Evolutionary conservation across 35 echinoderm and acorn worm species (phyloP).

Genomic region (Lytechinus pictus): DNA sequence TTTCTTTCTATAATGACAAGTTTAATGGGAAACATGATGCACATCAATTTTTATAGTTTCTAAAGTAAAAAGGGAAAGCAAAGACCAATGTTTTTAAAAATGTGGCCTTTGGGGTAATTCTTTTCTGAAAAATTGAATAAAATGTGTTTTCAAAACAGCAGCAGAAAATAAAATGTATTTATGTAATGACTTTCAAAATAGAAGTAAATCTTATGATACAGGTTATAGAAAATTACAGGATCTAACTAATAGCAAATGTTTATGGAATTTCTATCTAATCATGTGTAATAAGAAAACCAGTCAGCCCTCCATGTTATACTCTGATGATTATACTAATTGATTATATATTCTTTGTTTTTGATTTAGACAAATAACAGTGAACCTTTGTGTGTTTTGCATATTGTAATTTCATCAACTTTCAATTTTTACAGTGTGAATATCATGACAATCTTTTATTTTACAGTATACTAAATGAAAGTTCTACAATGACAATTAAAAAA

Average conservation of each 20-base stretch:
- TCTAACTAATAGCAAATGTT: neutral
- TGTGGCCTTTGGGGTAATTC: neutral
- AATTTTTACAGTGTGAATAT: too few species aligned
- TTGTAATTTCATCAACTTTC: too few species aligned
- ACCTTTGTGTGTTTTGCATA: too few species aligned
- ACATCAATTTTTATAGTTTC: neutral
- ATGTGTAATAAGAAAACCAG: neutral
- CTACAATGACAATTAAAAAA: neutral
- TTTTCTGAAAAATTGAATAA: neutral
- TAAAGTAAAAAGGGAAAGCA: neutral
- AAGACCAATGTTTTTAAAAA: neutral
- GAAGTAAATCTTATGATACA: neutral
- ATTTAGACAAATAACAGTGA: too few species aligned
- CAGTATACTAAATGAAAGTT: too few species aligned
- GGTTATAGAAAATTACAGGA: neutral
- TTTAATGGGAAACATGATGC: neutral
- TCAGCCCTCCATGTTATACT: too few species aligned
- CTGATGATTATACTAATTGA: too few species aligned
- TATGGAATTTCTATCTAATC: neutral
- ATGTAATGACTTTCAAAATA: neutral
- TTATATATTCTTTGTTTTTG: too few species aligned
- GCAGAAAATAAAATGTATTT: neutral
- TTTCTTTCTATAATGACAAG: neutral
- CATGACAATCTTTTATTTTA: too few species aligned
- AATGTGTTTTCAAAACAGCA: neutral